A percentile compares a stretch with the other conserved stretches of the same genome.
Conservation (phyloP, 2,113 vertebrate species). For the Strigops habroptila region DNA sequence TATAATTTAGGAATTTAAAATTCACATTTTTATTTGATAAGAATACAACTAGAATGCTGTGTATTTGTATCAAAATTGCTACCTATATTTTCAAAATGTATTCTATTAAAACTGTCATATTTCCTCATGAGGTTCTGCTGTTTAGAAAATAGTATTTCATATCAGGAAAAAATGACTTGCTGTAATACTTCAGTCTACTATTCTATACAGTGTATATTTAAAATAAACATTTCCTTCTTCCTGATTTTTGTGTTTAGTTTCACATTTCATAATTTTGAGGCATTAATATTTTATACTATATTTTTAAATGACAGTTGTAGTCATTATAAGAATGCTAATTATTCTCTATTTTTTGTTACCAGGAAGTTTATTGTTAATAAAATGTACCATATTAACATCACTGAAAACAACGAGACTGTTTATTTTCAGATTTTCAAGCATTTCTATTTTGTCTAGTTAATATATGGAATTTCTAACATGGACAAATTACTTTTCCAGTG, state of each 20-base stretch:
- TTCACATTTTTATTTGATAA: not conserved
- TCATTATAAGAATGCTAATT: not conserved
- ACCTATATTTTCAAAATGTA: not conserved
- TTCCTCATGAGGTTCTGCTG: not conserved
- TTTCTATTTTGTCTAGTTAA: not conserved
- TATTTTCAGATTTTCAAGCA: not conserved
- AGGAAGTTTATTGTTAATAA: not conserved
- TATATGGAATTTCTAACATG: not conserved
- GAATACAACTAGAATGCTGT: not conserved
- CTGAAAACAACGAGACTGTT: not conserved
- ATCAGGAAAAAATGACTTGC: not conserved
- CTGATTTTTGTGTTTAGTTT: not conserved
- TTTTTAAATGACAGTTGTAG: not conserved
- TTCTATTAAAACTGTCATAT: not conserved
- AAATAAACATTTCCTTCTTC: not conserved
- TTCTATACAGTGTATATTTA: not conserved
- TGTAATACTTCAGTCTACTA: not conserved
- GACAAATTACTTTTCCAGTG: not conserved
- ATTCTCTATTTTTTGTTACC: not conserved
- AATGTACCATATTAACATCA: not conserved
- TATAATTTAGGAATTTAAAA: not conserved
- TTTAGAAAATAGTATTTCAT: not conserved
- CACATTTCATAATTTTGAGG: not conserved
- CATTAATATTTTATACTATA: not conserved
- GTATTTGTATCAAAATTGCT: not conserved